A percentile compares a stretch with the other conserved stretches of the same genome.
Conservation (phyloP, 2,113 vertebrate genomes). For the Barbus barbus region DNA sequence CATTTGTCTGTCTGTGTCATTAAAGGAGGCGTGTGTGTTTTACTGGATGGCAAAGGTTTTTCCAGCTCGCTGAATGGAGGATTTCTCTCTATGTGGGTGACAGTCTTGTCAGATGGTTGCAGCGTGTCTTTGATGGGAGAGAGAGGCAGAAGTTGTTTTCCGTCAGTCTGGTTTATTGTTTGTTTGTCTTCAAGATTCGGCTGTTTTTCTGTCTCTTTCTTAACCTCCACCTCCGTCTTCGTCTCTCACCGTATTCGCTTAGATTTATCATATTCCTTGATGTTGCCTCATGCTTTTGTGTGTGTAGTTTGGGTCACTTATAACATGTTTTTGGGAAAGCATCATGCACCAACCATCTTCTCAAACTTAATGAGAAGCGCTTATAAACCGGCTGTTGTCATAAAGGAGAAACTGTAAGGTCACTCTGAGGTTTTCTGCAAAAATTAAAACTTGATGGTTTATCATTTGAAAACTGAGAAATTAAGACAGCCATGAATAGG, state of each 20-base stretch:
- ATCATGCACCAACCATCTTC: background rate
- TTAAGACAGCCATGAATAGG: too few species aligned
- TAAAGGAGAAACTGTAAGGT: background rate
- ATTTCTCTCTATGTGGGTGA: constrained; percentile 14
- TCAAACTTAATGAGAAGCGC: background rate
- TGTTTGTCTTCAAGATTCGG: constrained; percentile 33
- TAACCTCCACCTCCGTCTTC: background rate
- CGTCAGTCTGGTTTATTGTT: constrained; percentile 49
- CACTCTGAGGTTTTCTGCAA: background rate
- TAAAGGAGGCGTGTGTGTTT: background rate
- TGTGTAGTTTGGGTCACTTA: background rate
- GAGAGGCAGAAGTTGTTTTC: constrained; percentile 40
- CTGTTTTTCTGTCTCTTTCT: background rate
- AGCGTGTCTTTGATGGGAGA: constrained; percentile 2
- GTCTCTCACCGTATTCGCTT: constrained; percentile 12
- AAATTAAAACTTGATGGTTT: background rate
- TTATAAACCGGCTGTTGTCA: background rate
- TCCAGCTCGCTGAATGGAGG: constrained; percentile 1
- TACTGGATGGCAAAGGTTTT: background rate
- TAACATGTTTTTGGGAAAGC: background rate
- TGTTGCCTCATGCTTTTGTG: background rate
- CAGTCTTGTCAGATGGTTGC: constrained; percentile 15
- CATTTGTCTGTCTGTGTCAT: background rate
- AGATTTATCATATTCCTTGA: constrained; percentile 3
- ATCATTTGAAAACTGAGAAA: too few species aligned